A percentile compares a stretch with the other conserved stretches of the same genome.
Evolutionary conservation across 2,797 vertebrate species (phyloP).

Genomic region (Sciurus carolinensis): DNA sequence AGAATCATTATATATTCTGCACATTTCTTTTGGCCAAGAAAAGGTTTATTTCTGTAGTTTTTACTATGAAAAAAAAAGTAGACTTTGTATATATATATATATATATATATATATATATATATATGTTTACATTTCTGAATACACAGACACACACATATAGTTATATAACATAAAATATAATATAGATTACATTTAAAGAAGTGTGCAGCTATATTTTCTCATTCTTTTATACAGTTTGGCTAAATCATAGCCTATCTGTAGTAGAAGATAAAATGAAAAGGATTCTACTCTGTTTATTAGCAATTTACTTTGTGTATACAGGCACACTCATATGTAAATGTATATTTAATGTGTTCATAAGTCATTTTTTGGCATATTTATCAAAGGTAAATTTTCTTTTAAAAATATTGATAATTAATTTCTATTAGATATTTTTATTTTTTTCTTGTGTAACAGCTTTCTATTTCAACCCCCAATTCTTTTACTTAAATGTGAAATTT

Average conservation of each 20-base stretch:
- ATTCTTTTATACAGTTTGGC: background rate
- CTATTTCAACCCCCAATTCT: conserved; percentile 54
- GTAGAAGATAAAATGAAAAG: background rate
- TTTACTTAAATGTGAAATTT: conserved; percentile 74
- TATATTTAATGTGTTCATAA: conserved; percentile 57
- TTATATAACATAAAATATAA: background rate
- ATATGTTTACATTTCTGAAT: background rate
- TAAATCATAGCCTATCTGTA: background rate
- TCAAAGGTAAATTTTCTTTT: conserved; percentile 68
- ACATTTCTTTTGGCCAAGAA: conserved; percentile 37
- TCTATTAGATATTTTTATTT: conserved; percentile 60
- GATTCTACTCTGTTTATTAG: background rate
- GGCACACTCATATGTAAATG: conserved; percentile 32
- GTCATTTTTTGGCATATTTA: conserved; percentile 52
- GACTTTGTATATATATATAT: too few species aligned
- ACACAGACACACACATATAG: background rate
- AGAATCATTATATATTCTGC: conserved; percentile 23
- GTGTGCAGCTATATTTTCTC: conserved; percentile 4
- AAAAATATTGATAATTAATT: conserved; percentile 74
- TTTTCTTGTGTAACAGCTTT: conserved; percentile 46
- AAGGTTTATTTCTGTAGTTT: conserved; percentile 37
- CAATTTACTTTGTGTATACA: background rate
- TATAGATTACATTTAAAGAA: background rate
- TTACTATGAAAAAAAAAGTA: conserved; percentile 49
- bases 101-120: too few species aligned